These are phyloP conservation scores for Danio kyathit DNA, from an alignment of 2,797 vertebrate genomes.

Conservation along the genomic window DNA sequence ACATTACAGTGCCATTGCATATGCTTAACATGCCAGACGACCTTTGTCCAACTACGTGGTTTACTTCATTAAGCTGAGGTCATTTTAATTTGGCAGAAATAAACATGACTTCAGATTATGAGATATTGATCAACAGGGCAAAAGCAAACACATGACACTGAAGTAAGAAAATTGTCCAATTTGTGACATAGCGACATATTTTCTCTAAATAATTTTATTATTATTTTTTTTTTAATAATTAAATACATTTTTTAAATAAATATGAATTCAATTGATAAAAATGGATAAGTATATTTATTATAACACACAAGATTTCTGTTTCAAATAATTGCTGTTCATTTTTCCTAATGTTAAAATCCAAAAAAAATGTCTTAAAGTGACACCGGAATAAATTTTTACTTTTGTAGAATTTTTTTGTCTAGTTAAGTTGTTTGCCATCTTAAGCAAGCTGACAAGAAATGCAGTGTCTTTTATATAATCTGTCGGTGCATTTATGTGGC, in stretches of 20 bases:
- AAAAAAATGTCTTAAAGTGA: background rate
- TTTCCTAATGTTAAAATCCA: no score
- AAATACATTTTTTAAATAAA: no score
- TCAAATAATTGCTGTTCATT: background rate
- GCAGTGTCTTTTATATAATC: no score
- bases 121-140: constrained; percentile 1
- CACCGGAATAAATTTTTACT: no score
- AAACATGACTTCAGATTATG: background rate
- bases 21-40: background rate
- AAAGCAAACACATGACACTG: background rate
- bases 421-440: no score
- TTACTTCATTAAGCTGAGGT: background rate
- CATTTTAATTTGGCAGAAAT: background rate
- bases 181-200: background rate
- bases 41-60: background rate
- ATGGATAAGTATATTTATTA: no score
- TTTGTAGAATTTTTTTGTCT: no score
- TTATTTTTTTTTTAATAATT: no score
- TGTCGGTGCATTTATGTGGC: no score
- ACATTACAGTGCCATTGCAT: background rate
- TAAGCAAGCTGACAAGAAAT: no score
- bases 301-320: background rate
- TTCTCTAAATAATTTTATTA: background rate
- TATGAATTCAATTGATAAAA: background rate
- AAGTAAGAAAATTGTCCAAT: background rate